A percentile compares a stretch with the other conserved stretches of the same genome.
phyloP scores from a whole-genome alignment of 2,797 vertebrate species.

The Onychomys leucogaster region DNA sequence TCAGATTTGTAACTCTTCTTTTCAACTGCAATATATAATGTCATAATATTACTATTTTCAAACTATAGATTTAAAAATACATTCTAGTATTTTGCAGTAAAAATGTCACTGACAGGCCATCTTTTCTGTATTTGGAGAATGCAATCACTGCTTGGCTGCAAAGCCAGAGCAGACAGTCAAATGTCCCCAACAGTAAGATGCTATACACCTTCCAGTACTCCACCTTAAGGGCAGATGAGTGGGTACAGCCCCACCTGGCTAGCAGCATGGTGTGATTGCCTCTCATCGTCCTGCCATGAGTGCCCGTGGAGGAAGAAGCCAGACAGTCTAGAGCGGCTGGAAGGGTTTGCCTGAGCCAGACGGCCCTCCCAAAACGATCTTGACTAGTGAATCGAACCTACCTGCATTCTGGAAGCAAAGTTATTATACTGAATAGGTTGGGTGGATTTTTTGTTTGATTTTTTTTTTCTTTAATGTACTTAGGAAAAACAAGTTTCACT shows the following conservation, averaged over 20 bases:
- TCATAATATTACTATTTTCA: constrained; percentile 50
- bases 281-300: constrained; percentile 21
- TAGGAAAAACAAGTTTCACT: constrained; percentile 13
- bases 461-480: not conserved
- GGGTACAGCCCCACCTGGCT: not conserved
- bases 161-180: not conserved
- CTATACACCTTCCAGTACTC: not conserved
- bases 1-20: constrained; percentile 34
- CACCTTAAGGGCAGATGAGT: constrained; percentile 42
- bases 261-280: not conserved
- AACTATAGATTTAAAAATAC: constrained; percentile 44
- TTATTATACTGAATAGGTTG: not conserved
- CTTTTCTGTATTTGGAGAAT: constrained; percentile 16
- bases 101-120: not conserved
- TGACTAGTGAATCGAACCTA: not conserved
- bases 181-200: not conserved
- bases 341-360: constrained; percentile 28
- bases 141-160: not conserved
- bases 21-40: constrained; percentile 20
- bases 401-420: constrained; percentile 39
- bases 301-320: constrained; percentile 8
- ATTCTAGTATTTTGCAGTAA: constrained; percentile 29
- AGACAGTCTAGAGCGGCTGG: not conserved
- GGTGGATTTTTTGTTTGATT: not conserved
- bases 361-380: not conserved